Evolutionary conservation across 1,140 invertebrate species (phyloP).

Genomic region (Drosophila kurseongensis): DNA sequence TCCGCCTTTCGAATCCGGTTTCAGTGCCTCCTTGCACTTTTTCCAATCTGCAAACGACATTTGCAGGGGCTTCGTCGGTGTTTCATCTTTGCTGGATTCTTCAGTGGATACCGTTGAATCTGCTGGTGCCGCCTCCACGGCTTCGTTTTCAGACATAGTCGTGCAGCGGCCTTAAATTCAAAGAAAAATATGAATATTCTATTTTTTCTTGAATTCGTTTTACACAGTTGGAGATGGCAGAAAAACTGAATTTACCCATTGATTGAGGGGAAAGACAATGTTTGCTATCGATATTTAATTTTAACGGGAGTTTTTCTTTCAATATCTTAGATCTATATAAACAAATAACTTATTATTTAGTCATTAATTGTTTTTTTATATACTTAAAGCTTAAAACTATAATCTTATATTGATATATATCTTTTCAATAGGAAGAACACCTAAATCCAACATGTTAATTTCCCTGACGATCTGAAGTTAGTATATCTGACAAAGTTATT

Average conservation of each 20-base stretch:
- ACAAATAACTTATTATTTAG: no score
- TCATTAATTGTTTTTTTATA: neutral
- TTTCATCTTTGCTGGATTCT: slow-evolving; percentile 6
- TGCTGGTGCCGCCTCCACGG: neutral
- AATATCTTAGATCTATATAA: neutral
- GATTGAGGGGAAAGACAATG: no score
- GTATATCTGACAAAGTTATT: no score
- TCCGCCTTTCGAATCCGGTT: slow-evolving; percentile 26
- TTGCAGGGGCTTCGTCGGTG: slow-evolving; percentile 25
- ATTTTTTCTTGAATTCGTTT: slow-evolving; percentile 3
- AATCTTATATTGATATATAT: no score
- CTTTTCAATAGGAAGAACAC: no score
- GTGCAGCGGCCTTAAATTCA: no score
- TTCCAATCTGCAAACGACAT: slow-evolving; percentile 79
- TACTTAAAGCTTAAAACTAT: neutral
- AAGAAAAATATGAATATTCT: neutral
- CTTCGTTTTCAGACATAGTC: slow-evolving; percentile 38
- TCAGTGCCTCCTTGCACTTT: slow-evolving; percentile 60
- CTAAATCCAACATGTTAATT: no score
- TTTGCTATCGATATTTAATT: neutral
- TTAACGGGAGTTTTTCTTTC: neutral
- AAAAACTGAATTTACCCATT: neutral
- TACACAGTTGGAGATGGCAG: neutral
- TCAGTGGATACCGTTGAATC: neutral
- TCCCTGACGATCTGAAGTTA: no score